A percentile compares a stretch with the other conserved stretches of the same genome.
phyloP scores from a whole-genome alignment of 2,888 invertebrate species.

The Drosophila setosimentum region DNA sequence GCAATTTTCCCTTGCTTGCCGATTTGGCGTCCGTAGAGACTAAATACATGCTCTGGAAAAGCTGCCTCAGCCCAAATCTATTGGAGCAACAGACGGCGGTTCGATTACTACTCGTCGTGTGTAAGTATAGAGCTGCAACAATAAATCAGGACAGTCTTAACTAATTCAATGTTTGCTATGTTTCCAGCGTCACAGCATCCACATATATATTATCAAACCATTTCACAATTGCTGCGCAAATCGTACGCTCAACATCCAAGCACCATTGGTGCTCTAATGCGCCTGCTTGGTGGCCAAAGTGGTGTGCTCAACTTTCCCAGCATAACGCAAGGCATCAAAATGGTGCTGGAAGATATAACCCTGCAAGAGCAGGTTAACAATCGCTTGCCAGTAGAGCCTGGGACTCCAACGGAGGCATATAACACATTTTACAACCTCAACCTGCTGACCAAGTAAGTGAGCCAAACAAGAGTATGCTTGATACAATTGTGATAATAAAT shows the following conservation, averaged over 20 bases:
- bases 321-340: conserved; percentile 83
- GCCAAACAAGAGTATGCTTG: conserved; percentile 6
- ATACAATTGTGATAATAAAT: background rate
- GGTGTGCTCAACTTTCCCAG: conserved; percentile 83
- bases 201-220: conserved; percentile 84
- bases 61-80: conserved; percentile 86
- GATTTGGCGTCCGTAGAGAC: conserved; percentile 87
- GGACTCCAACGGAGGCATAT: conserved; percentile 78
- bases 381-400: conserved; percentile 70
- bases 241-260: conserved; percentile 74
- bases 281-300: conserved; percentile 82
- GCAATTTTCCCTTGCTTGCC: conserved; percentile 86
- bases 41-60: conserved; percentile 86
- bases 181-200: conserved; percentile 83
- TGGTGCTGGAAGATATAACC: conserved; percentile 83
- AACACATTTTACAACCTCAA: conserved; percentile 86
- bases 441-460: conserved; percentile 83
- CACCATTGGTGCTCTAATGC: conserved; percentile 83
- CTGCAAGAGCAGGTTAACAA: conserved; percentile 83
- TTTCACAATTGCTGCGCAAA: conserved; percentile 83
- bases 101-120: conserved; percentile 87
- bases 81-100: conserved; percentile 88
- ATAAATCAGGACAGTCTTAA: background rate
- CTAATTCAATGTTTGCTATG: background rate
- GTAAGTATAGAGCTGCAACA: conserved; percentile 78